Base-by-base conservation (phyloP, 2,797 vertebrate genomes). In the Megaceryle alcyon region DNA sequence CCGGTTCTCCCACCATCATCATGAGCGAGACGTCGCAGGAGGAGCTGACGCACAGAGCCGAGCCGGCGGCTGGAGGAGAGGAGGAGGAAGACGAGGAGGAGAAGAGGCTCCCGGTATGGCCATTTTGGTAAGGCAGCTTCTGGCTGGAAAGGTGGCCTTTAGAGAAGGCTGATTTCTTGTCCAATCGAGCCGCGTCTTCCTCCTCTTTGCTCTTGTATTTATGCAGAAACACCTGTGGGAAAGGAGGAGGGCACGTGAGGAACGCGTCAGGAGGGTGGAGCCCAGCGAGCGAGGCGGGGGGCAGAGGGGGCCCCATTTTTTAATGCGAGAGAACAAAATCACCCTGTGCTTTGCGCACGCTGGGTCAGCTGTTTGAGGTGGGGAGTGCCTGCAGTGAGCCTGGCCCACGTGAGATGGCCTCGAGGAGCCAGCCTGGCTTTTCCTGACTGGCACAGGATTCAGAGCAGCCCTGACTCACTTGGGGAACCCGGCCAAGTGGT, bases 211-310 rank as follows among this genome's bases (percentile, higher is more conserved):
- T 94, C 92, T 97, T 98, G 54, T 97, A 98, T 59, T 96, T 98
- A 65, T 98, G 97, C 89, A 99, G 94, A 85, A 98, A 99, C 6
- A 98, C 98, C 99, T 99, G 82, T 5, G 73, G 83, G 44, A 3
- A 31, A 26, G 33, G 60, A 86, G 28, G n/a, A 43, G 66, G 66
- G 28, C 5, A 37, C 0, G 7, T 92, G 53, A 94, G 90, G 53
- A 37, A 44, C 6, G 82, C 44, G 70, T 0, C 2, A 22, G 63
- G 1, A 20, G 11, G 65, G 22, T 12, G 39, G 39, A 69, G 37
- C 59, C 56, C 56, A 56, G 37, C 14, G 4, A 4, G 37, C 0
- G 0, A 53, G 43, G 9, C 5, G 29, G 9, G 82, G 73, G 25
- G 8, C 53, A 7, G 4, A 54, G 31, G 43, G 73, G 3, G 3